Conservation (phyloP, 2,888 invertebrate genomes). For the Ectobius pallidus region DNA sequence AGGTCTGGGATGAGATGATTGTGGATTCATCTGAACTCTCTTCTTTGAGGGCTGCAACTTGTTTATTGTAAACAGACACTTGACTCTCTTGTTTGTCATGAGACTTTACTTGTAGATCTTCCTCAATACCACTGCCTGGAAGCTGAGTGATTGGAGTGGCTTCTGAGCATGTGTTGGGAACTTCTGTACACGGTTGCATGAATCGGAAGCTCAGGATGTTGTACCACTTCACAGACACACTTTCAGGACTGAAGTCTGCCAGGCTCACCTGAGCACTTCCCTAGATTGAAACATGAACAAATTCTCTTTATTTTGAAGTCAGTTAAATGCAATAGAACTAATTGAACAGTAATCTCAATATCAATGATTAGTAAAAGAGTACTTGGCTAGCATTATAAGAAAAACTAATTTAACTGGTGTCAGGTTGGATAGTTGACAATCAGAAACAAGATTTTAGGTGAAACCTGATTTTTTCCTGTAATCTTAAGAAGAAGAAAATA, state of each 20-base stretch:
- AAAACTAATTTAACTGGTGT: no score
- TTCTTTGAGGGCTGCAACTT: conserved; percentile 65
- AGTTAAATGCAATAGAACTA: no score
- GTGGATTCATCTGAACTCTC: conserved; percentile 97
- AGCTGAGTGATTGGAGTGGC: not conserved
- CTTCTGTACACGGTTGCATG: conserved; percentile 63
- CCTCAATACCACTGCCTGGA: not conserved
- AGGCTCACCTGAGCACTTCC: conserved; percentile 95
- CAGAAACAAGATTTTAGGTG: no score
- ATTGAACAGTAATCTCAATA: no score
- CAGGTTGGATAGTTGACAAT: no score
- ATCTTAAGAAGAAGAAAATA: no score
- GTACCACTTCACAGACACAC: conserved; percentile 89
- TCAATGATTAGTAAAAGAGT: no score
- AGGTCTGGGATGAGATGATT: conserved; percentile 95
- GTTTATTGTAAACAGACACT: conserved; percentile 54
- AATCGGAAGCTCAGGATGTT: conserved; percentile 87
- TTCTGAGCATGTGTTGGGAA: not conserved
- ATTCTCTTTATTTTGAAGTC: no score
- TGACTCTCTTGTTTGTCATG: conserved; percentile 62
- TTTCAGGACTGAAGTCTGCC: conserved; percentile 89
- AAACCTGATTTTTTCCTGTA: no score
- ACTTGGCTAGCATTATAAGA: no score
- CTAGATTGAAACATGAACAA: no score
- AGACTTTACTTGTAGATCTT: conserved; percentile 13